Evolutionary conservation across 1,140 invertebrate genomes (phyloP).

Genomic region (Geopemphigus sp.): DNA sequence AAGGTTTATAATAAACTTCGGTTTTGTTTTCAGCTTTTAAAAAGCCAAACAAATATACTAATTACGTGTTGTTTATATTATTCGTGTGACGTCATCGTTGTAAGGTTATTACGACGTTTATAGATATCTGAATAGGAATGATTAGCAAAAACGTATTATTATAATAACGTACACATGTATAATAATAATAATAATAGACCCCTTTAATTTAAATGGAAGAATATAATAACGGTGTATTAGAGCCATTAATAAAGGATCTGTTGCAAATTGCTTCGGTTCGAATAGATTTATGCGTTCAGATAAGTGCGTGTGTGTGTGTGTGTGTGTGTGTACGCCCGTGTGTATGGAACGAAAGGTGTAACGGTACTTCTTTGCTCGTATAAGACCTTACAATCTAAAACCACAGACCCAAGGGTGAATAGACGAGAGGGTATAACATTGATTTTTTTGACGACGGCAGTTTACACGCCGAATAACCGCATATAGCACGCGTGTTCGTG

Average conservation of each 20-base stretch:
- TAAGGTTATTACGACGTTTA: too few relatives aligned
- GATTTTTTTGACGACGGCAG: neutral
- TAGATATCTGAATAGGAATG: too few relatives aligned
- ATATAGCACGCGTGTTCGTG: neutral
- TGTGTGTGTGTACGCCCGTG: neutral
- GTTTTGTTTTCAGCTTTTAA: too few relatives aligned
- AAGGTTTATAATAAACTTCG: too few relatives aligned
- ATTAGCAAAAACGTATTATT: too few relatives aligned
- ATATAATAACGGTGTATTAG: neutral
- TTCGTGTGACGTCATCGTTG: too few relatives aligned
- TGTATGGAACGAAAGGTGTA: neutral
- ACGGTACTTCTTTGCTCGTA: neutral
- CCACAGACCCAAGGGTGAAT: too few relatives aligned
- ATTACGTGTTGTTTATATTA: too few relatives aligned
- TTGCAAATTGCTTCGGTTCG: neutral
- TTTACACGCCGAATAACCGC: neutral
- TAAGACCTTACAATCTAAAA: neutral
- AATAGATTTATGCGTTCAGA: conserved; percentile 13
- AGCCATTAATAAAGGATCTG: conserved; percentile 3
- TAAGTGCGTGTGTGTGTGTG: neutral
- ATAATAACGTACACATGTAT: too few relatives aligned
- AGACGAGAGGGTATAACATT: neutral
- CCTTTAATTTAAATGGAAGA: neutral
- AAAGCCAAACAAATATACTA: too few relatives aligned
- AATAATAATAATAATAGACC: too few relatives aligned